phyloP scores from a whole-genome alignment of 2,888 invertebrate species.

The Agrilus mali region DNA sequence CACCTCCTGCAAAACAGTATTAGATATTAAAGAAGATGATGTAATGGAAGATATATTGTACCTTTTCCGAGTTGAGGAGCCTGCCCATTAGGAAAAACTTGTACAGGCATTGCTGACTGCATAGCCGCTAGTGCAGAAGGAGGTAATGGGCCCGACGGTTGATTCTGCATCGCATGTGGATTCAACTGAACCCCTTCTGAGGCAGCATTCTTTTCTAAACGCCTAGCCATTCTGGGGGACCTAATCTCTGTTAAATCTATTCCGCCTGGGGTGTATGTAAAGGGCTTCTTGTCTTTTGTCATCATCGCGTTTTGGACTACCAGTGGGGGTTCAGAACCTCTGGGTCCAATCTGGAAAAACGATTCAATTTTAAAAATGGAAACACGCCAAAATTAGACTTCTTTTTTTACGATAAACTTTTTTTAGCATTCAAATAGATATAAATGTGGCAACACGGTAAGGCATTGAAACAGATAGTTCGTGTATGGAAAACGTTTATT shows the following conservation, averaged over 20 bases:
- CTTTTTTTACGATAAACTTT: background rate
- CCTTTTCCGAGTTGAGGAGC: slow-evolving; percentile 13
- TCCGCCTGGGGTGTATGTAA: slow-evolving; percentile 92
- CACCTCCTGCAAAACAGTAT: slow-evolving; percentile 6
- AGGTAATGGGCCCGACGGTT: slow-evolving; percentile 38
- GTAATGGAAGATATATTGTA: slow-evolving; percentile 1
- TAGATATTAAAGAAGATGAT: background rate
- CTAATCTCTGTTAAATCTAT: slow-evolving; percentile 81
- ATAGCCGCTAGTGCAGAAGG: slow-evolving; percentile 50
- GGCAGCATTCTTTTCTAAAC: slow-evolving; percentile 59
- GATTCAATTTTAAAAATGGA: background rate
- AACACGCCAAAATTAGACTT: background rate
- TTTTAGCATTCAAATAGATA: slow-evolving; percentile 1
- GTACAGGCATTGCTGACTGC: slow-evolving; percentile 51
- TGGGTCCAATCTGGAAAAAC: slow-evolving; percentile 5
- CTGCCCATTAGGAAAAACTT: slow-evolving; percentile 42
- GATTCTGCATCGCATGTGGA: slow-evolving; percentile 30
- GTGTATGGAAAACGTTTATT: too few species aligned
- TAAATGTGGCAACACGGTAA: too few species aligned
- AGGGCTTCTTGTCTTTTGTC: slow-evolving; percentile 92
- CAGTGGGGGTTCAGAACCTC: slow-evolving; percentile 58
- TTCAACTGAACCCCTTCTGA: slow-evolving; percentile 51
- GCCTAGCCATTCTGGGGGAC: slow-evolving; percentile 79
- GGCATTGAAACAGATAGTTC: too few species aligned
- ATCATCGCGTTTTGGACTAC: slow-evolving; percentile 90